Evolutionary conservation across 1,140 invertebrate genomes (phyloP).

Genomic region (Tetragonula clypearis): DNA sequence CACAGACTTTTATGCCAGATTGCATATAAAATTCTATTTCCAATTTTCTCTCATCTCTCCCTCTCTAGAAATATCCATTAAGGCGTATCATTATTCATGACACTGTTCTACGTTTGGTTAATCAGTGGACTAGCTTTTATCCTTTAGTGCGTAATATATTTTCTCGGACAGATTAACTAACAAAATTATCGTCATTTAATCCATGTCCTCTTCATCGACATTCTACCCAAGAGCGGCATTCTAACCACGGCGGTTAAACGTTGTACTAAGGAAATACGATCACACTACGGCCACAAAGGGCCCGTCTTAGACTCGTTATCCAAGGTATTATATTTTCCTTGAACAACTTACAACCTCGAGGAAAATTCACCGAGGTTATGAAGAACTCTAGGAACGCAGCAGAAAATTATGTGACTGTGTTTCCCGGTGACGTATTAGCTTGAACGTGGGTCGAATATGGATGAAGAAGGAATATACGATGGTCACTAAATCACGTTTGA

Average conservation of each 20-base stretch:
- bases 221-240: neutral
- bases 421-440: neutral
- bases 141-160: neutral
- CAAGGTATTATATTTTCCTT: conserved; percentile 69
- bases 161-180: neutral
- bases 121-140: neutral
- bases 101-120: neutral
- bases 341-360: conserved; percentile 3
- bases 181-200: conserved; percentile 10
- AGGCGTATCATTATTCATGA: neutral
- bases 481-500: no score
- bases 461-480: neutral
- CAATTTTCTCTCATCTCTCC: neutral
- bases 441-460: neutral
- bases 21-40: neutral
- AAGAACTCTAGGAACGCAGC: neutral
- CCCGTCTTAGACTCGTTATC: conserved; percentile 66
- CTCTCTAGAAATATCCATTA: neutral
- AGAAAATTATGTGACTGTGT: conserved; percentile 45
- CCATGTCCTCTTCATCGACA: neutral
- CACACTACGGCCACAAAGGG: conserved; percentile 59
- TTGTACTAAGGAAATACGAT: conserved; percentile 69
- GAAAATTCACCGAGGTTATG: conserved; percentile 32
- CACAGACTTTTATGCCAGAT: no score
- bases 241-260: neutral